A percentile compares a stretch with the other conserved stretches of the same genome.
Evolutionary conservation across 2,797 vertebrate species (phyloP).

Genomic region (Brachymystax lenok): DNA sequence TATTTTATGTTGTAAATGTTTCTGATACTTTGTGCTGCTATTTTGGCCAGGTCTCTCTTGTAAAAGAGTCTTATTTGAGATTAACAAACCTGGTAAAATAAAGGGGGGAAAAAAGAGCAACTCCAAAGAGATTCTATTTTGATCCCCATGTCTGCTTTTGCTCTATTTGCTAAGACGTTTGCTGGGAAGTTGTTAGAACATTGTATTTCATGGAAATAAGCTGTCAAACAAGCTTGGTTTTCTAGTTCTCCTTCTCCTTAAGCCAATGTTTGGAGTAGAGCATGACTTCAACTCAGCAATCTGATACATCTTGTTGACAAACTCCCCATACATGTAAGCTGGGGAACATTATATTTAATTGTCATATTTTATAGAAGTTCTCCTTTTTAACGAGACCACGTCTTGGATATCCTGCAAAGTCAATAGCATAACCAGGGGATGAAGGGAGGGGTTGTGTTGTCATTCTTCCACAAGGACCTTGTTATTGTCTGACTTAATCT

Average conservation of each 20-base stretch:
- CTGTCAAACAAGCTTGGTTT: neutral
- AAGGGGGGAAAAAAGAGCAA: neutral
- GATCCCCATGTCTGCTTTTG: neutral
- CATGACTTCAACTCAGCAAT: neutral
- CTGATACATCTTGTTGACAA: constrained; percentile 15
- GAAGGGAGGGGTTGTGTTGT: constrained; percentile 1
- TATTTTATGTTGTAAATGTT: too few species aligned
- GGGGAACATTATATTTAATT: neutral
- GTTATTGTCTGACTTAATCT: constrained; percentile 31
- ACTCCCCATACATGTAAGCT: neutral
- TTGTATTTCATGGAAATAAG: neutral
- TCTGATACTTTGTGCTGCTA: too few species aligned
- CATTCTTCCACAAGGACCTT: constrained; percentile 30
- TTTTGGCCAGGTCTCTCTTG: too few species aligned
- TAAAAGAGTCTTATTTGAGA: too few species aligned
- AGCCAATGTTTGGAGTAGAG: neutral
- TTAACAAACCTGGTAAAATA: too few species aligned
- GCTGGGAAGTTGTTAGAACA: neutral
- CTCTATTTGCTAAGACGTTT: neutral
- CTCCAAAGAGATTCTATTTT: neutral
- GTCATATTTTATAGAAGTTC: constrained; percentile 10
- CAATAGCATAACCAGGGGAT: neutral
- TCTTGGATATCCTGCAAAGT: neutral
- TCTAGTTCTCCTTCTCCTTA: neutral
- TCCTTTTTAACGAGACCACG: constrained; percentile 5